A percentile compares a stretch with the other conserved stretches of the same genome.
These are phyloP conservation scores for Chondrosia reniformis DNA, from an alignment of 37 sponge, comb jelly and placozoan species.

Conservation along the genomic window DNA sequence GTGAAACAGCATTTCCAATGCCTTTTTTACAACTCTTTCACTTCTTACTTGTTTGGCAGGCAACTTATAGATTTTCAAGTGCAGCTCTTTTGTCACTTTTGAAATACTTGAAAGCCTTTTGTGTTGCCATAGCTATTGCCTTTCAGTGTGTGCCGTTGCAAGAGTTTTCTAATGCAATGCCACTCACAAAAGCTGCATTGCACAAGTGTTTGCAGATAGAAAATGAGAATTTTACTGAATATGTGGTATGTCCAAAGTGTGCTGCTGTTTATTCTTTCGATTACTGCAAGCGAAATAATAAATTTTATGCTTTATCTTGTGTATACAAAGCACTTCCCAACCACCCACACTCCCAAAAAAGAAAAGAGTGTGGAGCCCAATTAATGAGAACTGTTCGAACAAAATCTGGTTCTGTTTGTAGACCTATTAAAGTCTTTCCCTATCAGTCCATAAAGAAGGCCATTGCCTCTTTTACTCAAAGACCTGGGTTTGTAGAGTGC, in stretches of 20 bases:
- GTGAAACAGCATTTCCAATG: not conserved
- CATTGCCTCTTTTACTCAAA: not conserved
- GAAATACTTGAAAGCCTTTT: constrained; percentile 26
- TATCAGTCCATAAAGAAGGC: constrained; percentile 18
- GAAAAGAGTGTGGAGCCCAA: constrained; percentile 22
- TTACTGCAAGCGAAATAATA: constrained; percentile 22
- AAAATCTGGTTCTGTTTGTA: not conserved
- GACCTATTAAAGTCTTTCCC: constrained; percentile 40
- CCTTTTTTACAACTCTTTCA: constrained; percentile 31
- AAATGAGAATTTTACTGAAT: too few species aligned
- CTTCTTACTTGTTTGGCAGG: constrained; percentile 40
- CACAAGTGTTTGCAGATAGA: constrained; percentile 12
- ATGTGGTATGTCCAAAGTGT: constrained; percentile 56
- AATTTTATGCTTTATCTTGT: constrained; percentile 28
- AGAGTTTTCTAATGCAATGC: not conserved
- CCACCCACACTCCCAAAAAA: constrained; percentile 28
- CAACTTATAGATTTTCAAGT: constrained; percentile 33
- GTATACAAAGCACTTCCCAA: constrained; percentile 42
- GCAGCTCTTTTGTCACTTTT: constrained; percentile 25
- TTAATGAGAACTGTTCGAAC: constrained; percentile 31
- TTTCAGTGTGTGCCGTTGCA: not conserved
- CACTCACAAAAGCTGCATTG: not conserved
- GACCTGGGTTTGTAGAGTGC: constrained; percentile 20
- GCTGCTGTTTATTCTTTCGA: constrained; percentile 40
- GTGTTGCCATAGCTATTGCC: constrained; percentile 21